phyloP scores from a whole-genome alignment of 2,113 vertebrate genomes.

The Cyprinus carpio region DNA sequence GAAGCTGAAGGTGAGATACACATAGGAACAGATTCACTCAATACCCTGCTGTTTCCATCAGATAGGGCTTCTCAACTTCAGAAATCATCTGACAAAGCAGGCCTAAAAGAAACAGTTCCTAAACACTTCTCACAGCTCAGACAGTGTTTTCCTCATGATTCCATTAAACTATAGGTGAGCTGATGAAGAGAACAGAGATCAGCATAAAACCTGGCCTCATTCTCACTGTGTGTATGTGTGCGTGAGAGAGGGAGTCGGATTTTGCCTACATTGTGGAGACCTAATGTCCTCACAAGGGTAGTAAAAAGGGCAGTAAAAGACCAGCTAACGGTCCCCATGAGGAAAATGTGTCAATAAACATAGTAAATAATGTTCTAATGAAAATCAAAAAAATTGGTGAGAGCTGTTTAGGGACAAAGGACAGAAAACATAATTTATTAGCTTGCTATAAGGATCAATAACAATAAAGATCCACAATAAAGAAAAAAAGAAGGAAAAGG shows the following conservation, averaged over 20 bases:
- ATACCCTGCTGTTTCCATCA: background rate
- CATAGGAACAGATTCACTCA: conserved; percentile 19
- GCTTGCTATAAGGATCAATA: background rate
- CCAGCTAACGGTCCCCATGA: background rate
- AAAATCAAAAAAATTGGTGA: background rate
- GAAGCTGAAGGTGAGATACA: background rate
- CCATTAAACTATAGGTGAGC: background rate
- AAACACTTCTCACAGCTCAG: background rate
- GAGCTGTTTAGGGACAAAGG: background rate
- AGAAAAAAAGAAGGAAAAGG: background rate
- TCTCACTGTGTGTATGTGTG: background rate
- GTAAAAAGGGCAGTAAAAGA: background rate
- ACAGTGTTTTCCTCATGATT: background rate
- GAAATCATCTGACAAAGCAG: background rate
- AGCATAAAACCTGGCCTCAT: background rate
- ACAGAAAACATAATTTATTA: background rate
- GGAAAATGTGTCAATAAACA: background rate
- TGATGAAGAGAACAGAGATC: background rate
- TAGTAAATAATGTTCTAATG: background rate
- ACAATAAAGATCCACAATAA: background rate
- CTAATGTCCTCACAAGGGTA: background rate
- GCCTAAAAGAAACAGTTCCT: background rate
- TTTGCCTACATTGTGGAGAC: background rate
- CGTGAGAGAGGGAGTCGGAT: background rate
- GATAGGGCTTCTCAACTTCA: background rate